A percentile compares a stretch with the other conserved stretches of the same genome.
phyloP scores from a whole-genome alignment of 2,888 invertebrate species.

The Idaea aversata region DNA sequence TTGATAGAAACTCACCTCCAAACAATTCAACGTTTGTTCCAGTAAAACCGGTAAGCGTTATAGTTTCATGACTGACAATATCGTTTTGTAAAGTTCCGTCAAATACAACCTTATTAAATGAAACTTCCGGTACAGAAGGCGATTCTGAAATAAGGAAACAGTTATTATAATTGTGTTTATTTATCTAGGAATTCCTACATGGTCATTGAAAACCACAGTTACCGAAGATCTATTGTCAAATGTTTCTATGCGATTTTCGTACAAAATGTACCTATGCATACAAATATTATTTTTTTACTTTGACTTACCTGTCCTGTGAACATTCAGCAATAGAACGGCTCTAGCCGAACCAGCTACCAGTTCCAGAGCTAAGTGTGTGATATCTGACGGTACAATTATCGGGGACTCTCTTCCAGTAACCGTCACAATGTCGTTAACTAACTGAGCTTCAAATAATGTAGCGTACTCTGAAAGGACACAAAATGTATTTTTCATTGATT shows the following conservation, averaged over 20 bases:
- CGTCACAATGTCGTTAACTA: neutral
- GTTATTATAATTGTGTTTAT: neutral
- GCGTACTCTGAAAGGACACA: neutral
- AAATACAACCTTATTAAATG: slow-evolving; percentile 51
- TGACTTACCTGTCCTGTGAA: neutral
- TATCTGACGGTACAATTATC: neutral
- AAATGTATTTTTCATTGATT: no score
- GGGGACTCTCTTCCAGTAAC: neutral
- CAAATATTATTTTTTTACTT: no score
- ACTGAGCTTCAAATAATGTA: neutral
- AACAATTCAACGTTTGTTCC: slow-evolving; percentile 39
- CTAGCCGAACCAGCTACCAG: neutral
- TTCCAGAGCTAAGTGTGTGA: neutral
- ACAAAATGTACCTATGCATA: no score
- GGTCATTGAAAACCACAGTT: neutral
- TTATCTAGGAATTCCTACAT: neutral
- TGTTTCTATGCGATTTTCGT: no score
- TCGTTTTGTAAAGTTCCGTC: slow-evolving; percentile 41
- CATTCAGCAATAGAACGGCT: neutral
- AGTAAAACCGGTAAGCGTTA: slow-evolving; percentile 40
- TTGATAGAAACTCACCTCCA: slow-evolving; percentile 46
- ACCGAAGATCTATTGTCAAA: neutral
- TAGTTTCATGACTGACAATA: slow-evolving; percentile 47
- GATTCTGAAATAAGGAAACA: neutral
- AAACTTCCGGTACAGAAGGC: slow-evolving; percentile 16